These are phyloP conservation scores for Rhinophrynus dorsalis DNA, from an alignment of 2,797 vertebrate species.

Conservation along the genomic window DNA sequence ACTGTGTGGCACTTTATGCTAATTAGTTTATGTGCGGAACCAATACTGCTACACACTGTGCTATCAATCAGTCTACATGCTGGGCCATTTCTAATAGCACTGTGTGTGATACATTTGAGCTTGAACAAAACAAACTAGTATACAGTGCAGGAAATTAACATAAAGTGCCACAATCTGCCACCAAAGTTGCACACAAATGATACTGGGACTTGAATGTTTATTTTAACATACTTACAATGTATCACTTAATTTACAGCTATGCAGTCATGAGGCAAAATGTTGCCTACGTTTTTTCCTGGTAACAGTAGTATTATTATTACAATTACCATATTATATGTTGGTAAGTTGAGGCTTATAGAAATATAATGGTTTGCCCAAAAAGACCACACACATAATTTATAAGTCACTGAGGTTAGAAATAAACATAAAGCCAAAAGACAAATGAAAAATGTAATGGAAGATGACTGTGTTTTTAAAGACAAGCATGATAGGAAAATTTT, in stretches of 20 bases:
- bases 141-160: too few relatives aligned
- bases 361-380: slow-evolving; percentile 22
- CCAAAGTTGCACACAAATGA: too few relatives aligned
- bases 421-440: slow-evolving; percentile 21
- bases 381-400: slow-evolving; percentile 31
- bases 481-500: neutral
- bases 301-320: slow-evolving; percentile 28
- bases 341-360: slow-evolving; percentile 19
- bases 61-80: too few relatives aligned
- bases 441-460: slow-evolving; percentile 7
- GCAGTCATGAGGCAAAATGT: slow-evolving; percentile 5
- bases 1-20: too few relatives aligned
- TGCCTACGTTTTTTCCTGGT: slow-evolving; percentile 6
- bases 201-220: too few relatives aligned
- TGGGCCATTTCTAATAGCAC: too few relatives aligned
- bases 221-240: neutral
- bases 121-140: too few relatives aligned
- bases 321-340: slow-evolving; percentile 15
- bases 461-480: neutral
- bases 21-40: too few relatives aligned
- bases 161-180: too few relatives aligned
- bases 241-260: neutral
- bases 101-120: too few relatives aligned
- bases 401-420: slow-evolving; percentile 12
- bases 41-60: too few relatives aligned